These are phyloP conservation scores for Leucophenga montana DNA, from an alignment of 2,888 invertebrate species.

Conservation along the genomic window DNA sequence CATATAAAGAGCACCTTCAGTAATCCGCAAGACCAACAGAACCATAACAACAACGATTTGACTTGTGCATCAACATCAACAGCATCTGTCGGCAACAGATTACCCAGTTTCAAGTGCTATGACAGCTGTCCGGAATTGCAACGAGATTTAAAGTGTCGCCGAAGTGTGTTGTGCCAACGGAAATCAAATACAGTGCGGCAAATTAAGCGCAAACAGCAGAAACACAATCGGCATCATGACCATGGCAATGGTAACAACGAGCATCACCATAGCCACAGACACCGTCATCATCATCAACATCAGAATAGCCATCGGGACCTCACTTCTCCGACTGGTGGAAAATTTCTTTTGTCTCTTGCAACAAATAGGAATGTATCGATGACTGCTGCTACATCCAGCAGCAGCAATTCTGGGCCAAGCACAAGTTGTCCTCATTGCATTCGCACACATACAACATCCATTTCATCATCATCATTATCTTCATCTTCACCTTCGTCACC, in stretches of 20 bases:
- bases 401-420: constrained; percentile 41
- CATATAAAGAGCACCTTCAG: constrained; percentile 16
- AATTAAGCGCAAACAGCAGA: constrained; percentile 59
- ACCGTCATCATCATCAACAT: constrained; percentile 32
- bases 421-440: constrained; percentile 47
- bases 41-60: not conserved
- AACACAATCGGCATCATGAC: constrained; percentile 43
- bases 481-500: constrained; percentile 31
- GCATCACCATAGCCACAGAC: constrained; percentile 27
- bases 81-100: constrained; percentile 23
- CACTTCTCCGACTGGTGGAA: constrained; percentile 48
- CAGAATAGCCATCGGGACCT: constrained; percentile 40
- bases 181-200: constrained; percentile 60
- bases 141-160: constrained; percentile 58
- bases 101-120: constrained; percentile 35
- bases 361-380: constrained; percentile 35
- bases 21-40: constrained; percentile 22
- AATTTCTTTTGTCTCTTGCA: constrained; percentile 59
- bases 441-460: constrained; percentile 12
- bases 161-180: constrained; percentile 60
- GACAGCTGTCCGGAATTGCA: constrained; percentile 37
- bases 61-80: not conserved
- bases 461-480: constrained; percentile 37
- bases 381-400: constrained; percentile 36
- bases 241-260: not conserved